Evolutionary conservation across 2,888 invertebrate species (phyloP).

Genomic region (Eumacrocentrus americanus): DNA sequence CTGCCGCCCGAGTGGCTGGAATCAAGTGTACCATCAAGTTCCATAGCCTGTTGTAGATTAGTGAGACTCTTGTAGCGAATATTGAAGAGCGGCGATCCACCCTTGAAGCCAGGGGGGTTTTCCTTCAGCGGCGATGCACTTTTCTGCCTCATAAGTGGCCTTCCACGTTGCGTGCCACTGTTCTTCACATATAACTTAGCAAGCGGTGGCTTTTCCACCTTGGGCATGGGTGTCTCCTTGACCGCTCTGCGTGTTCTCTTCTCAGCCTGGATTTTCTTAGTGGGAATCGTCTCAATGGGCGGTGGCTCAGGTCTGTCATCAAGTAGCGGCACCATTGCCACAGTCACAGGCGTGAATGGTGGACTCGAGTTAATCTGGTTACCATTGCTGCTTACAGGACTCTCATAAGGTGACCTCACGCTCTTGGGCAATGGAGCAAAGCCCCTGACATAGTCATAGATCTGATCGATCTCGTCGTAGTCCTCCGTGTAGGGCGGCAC

Average conservation of each 20-base stretch:
- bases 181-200: constrained; percentile 83
- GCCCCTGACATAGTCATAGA: constrained; percentile 93
- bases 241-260: constrained; percentile 77
- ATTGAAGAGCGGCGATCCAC: constrained; percentile 78
- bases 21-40: constrained; percentile 81
- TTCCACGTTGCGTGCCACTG: constrained; percentile 69
- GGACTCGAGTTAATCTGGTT: constrained; percentile 41
- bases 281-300: constrained; percentile 89
- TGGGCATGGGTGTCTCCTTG: constrained; percentile 66
- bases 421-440: constrained; percentile 89
- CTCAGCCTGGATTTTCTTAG: constrained; percentile 79
- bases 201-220: constrained; percentile 67
- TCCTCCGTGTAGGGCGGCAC: constrained; percentile 72
- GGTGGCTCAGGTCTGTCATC: constrained; percentile 83
- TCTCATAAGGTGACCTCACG: constrained; percentile 70
- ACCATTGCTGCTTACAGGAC: constrained; percentile 44
- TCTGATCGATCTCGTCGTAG: constrained; percentile 95
- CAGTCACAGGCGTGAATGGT: constrained; percentile 64
- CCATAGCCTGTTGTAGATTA: constrained; percentile 74
- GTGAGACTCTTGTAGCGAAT: constrained; percentile 70
- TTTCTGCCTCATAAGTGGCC: constrained; percentile 73
- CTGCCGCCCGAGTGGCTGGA: constrained; percentile 88
- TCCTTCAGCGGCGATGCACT: constrained; percentile 77
- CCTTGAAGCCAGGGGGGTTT: constrained; percentile 72
- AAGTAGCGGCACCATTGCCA: constrained; percentile 66